Base-by-base conservation (phyloP, 2,113 vertebrate species). In the Okapia johnstoni region DNA sequence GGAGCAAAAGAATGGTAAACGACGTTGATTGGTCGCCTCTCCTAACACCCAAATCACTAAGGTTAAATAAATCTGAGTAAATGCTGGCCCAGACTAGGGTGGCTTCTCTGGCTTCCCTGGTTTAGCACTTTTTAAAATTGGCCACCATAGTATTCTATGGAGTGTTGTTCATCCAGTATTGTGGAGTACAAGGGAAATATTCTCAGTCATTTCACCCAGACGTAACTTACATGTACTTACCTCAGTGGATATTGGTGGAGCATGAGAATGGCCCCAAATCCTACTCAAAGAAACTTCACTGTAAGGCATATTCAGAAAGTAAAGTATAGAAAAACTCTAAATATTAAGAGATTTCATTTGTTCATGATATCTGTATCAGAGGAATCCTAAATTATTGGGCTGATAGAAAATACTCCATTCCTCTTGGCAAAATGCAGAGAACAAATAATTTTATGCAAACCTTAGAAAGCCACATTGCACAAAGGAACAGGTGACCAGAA, bases 341-440 rank as follows among this genome's bases (percentile, higher is more conserved):
- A 81, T 81, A 79, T 66, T 83, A 84, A 80, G 81, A 92, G 3
- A 48, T 63, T 92, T 79, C 21, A 54, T 95, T 92, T 93, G 77
- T 94, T 95, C 26, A 8, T 95, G 17, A 2, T 77, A 0, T 52
- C 13, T 94, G 7, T 73, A 84, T 46, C 66, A 60, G 19, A 81
- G 40, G 30, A 40, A 66, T 90, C 30, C 50, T 94, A 55, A 86
- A 76, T 93, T 89, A 33, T n/a, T 4, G 7, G 33, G 28, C 33
- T 94, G 83, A 60, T 93, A 87, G 26, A 94, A 97, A 88, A 95
- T 52, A 89, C 19, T 90, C 25, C 40, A 86, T 80, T 79, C 36
- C 25, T 89, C 36, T 86, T 95, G 95, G 50, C 80, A 90, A 92
- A 87, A 57, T 70, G 28, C 11, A 94, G 58, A 85, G 81, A 85